Conservation (phyloP, 2,888 invertebrate genomes). For the Eristalinus aeneus region DNA sequence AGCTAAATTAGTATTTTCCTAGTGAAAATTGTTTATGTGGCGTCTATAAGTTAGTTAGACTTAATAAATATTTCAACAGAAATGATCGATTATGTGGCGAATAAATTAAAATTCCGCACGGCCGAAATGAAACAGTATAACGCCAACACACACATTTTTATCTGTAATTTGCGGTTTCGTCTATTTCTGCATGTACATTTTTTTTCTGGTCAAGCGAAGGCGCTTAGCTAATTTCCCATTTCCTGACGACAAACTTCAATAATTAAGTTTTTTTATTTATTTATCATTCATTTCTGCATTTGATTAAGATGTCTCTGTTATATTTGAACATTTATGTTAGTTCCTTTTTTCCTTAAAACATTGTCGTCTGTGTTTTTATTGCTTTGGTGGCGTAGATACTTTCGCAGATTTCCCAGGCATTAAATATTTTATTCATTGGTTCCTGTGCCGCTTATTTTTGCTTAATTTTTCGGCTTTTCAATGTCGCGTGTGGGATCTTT, state of each 20-base stretch:
- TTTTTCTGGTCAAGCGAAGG: background rate
- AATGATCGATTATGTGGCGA: slow-evolving; percentile 43
- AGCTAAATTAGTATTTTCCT: slow-evolving; percentile 11
- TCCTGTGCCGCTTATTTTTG: background rate
- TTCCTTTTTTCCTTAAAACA: background rate
- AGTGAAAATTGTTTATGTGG: slow-evolving; percentile 22
- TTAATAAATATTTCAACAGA: slow-evolving; percentile 21
- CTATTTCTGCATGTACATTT: background rate
- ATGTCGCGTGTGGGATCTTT: slow-evolving; percentile 17
- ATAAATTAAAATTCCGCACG: slow-evolving; percentile 20
- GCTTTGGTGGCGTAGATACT: slow-evolving; percentile 2
- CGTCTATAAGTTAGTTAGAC: slow-evolving; percentile 4
- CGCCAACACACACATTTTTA: background rate
- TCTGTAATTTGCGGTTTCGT: background rate
- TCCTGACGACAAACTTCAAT: slow-evolving; percentile 29
- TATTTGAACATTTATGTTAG: slow-evolving; percentile 1
- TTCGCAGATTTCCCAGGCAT: background rate
- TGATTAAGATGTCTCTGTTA: slow-evolving; percentile 13
- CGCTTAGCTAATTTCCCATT: slow-evolving; percentile 27
- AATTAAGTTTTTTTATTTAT: slow-evolving; percentile 20
- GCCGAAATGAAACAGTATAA: background rate
- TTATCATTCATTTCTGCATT: slow-evolving; percentile 16
- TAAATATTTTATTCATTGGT: background rate
- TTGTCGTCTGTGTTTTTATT: slow-evolving; percentile 8
- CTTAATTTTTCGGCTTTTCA: background rate